Evolutionary conservation across 1,140 invertebrate species (phyloP), one percentile per base, ranked within the genome.

Genomic region (Mycetomoellerius zeteki): DNA sequence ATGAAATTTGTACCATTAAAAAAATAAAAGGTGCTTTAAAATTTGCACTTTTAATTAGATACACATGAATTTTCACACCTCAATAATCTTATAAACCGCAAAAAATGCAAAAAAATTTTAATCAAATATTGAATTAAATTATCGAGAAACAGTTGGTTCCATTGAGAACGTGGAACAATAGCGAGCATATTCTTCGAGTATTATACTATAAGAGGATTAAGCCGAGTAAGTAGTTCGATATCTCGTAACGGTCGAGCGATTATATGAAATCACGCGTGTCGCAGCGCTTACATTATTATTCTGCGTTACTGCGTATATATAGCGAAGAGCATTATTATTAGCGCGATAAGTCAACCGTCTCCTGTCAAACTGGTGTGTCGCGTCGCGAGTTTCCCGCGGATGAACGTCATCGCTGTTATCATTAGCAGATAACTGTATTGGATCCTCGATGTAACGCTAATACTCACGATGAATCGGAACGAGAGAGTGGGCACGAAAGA

Each of bases 331-430:
- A 24, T 14, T 84, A 84, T 84, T 84, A 84, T 84, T 84, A 84
- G 69, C 69, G n/a, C 37, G 37, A 84, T 84, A 75, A 84, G 80
- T 60, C 54, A 84, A 33, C 37, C 27, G 69, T 84, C 37, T 75
- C 12, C 33, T 73, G 80, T 82, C 80, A 82, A 82, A 82, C 67
- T 19, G 37, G 67, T 37, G 7, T 47, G 21, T 21, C 10, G 67
- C 8, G 24, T 6, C n/a, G 67, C 52, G 67, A 56, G 21, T 60
- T 33, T 60, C 14, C 54, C 54, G 80, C 14, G 65, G 30, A n/a
- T 21, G 19, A 56, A 27, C 50, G 14, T 67, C 24, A 27, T 33
- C 60, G 2, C 54, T n/a, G 14, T 33, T 43, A 8, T 80, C 30
- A 8, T n/a, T 50, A 16, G 8, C 21, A 56, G 33, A 56, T 73